Base-by-base conservation (phyloP, 2,797 vertebrate genomes). In the Poliocrania exsul region DNA sequence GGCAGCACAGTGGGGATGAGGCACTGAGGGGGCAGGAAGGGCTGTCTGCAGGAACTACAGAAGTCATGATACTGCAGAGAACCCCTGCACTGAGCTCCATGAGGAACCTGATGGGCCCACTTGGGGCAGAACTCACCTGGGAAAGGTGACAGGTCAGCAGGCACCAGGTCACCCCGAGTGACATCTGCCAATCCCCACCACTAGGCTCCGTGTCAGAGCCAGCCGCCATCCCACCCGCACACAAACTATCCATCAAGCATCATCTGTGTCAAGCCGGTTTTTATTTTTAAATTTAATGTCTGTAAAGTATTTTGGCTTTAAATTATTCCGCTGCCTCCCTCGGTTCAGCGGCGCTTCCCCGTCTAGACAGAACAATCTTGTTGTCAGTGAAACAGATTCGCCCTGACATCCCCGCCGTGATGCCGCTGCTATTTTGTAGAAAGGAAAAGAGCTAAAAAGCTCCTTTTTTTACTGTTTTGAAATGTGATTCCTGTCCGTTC, bases 341-440 rank as follows among this genome's bases (percentile, higher is more conserved):
- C 58, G 14, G 95, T 92, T 97, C 93, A 53, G 91, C 92, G 35
- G 88, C 16, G 38, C 93, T 94, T 77, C 94, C 86, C 67, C 10
- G 86, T 96, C 95, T 95, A 92, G 92, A 97, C 72, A 92, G 92
- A 91, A 95, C 95, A 94, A 97, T 97, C 92, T 97, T 70, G 84
- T 90, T 97, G 97, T 97, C 97, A 96, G 95, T n/a, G 86, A 96
- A 95, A 96, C 93, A 94, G 91, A 97, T 96, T 94, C 79, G 12
- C 92, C 83, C 97, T 96, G 96, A 97, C 96, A 93, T 92, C 90
- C 84, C 90, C 16, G 28, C 47, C 3, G 91, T 17, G 78, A 81
- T 51, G 92, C 5, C 1, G 54, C 9, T 94, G 95, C 96, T 97
- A 71, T 84, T 96, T 75, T 57, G 77, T 60, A 90, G 72, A 44